These are phyloP conservation scores for Prolemur simus DNA, from an alignment of 2,113 vertebrate species.

Conservation along the genomic window DNA sequence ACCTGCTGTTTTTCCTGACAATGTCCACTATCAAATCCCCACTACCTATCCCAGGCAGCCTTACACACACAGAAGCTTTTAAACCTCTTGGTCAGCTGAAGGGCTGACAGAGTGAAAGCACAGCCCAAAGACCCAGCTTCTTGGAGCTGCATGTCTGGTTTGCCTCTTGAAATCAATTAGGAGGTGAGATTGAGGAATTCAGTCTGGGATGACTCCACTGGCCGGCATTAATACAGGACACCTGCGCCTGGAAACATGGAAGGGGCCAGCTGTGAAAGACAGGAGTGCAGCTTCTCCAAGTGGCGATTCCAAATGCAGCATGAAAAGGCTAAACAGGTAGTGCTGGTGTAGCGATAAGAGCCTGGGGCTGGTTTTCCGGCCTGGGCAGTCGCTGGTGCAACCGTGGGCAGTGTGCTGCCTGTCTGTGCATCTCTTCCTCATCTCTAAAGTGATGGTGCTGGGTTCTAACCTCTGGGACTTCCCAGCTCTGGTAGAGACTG, in stretches of 20 bases:
- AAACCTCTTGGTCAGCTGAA: background rate
- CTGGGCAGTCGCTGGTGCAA: background rate
- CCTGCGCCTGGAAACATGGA: background rate
- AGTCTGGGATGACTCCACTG: background rate
- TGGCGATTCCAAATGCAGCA: background rate
- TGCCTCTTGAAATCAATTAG: slow-evolving; percentile 23
- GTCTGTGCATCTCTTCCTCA: background rate
- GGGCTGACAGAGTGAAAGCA: background rate
- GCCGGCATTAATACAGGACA: background rate
- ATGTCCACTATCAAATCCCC: background rate
- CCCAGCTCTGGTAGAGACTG: background rate
- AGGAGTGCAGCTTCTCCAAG: background rate
- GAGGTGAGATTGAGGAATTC: slow-evolving; percentile 15
- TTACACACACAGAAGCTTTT: background rate
- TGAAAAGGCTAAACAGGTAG: background rate
- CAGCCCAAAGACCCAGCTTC: background rate
- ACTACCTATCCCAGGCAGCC: background rate
- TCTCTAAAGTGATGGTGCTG: background rate
- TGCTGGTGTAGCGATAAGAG: background rate
- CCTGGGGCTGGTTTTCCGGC: background rate
- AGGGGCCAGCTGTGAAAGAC: background rate
- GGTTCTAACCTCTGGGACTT: background rate
- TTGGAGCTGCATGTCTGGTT: background rate
- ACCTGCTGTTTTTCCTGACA: background rate
- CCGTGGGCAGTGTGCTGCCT: background rate